Base-by-base conservation (phyloP, 2,113 vertebrate species). In the Caloenas nicobarica region DNA sequence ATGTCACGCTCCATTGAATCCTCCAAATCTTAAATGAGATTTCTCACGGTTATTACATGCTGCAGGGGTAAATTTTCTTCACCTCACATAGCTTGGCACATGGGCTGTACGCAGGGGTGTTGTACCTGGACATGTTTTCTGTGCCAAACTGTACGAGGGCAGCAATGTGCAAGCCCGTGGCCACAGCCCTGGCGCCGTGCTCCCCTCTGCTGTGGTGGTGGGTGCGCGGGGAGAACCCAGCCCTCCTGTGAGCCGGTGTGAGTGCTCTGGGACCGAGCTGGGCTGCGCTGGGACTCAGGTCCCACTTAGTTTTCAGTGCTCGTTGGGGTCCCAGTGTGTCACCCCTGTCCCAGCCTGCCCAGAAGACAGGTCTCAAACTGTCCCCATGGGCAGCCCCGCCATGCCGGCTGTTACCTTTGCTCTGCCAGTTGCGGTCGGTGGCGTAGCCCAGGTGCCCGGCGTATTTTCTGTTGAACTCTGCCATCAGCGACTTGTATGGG, bases 401-500 rank as follows among this genome's bases (percentile, higher is more conserved):
- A 1, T 0, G 11, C 29, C 0, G 2, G 2, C 0, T 7, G 1
- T 96, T 97, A 99, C 99, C 99, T 98, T 99, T 99, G 97, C 99
- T 98, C 93, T 98, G 98, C 99, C 99, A 99, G 97, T 98, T 99
- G 36, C 95, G 98, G 38, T 99, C 99, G 0, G 99, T 98, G 34
- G 99, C 99, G 1, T 99, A 99, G 16, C 99, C 99, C 93, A 99
- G 97, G 94, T 99, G 99, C n/a, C 99, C 99, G 0, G 99, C 99
- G 0, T 99, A 99, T 73, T 99, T 99, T 38, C 99, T 98, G 96
- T 99, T 99, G 97, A 99, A 99, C 91, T 99, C 99, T 0, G 99
- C 99, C 97, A 99, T 97, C 50, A 99, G 98, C 0, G 99, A 99
- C 61, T 98, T 98, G 97, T 99, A 99, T 0, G 99, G 99, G 97